phyloP scores from a whole-genome alignment of 2,888 invertebrate species.

The Rhamnusium bicolor region DNA sequence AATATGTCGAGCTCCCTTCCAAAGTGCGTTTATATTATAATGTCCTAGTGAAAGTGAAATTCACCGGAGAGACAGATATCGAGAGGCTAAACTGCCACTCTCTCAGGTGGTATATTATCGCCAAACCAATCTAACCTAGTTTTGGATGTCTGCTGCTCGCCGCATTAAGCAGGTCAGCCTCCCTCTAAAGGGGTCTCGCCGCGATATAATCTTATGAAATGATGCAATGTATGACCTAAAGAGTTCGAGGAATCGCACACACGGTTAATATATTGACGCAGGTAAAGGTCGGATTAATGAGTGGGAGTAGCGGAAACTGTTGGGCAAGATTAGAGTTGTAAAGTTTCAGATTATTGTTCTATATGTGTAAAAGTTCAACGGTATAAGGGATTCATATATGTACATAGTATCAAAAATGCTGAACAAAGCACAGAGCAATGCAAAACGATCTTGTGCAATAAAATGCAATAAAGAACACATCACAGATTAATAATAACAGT shows the following conservation, averaged over 20 bases:
- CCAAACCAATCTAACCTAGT: conserved; percentile 45
- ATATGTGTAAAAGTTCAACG: neutral
- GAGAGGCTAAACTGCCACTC: neutral
- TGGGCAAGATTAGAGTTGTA: neutral
- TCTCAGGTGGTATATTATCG: conserved; percentile 9
- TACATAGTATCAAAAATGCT: neutral
- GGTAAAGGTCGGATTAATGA: conserved; percentile 7
- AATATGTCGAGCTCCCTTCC: neutral
- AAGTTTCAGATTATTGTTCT: neutral
- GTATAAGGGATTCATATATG: too few relatives aligned
- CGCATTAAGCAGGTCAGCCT: conserved; percentile 48
- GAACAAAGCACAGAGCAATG: neutral
- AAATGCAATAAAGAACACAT: too few relatives aligned
- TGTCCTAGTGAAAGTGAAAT: conserved; percentile 20
- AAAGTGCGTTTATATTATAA: neutral
- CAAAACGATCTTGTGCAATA: too few relatives aligned
- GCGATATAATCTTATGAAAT: neutral
- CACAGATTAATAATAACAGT: too few relatives aligned
- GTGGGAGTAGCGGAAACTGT: neutral
- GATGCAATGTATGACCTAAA: neutral
- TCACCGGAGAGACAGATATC: neutral
- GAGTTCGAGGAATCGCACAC: neutral
- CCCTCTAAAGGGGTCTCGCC: conserved; percentile 45
- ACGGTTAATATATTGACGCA: conserved; percentile 3
- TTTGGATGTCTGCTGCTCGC: conserved; percentile 41